A percentile compares a stretch with the other conserved stretches of the same genome.
These are phyloP conservation scores for Podilymbus podiceps DNA, from an alignment of 2,113 vertebrate species.

Conservation along the genomic window DNA sequence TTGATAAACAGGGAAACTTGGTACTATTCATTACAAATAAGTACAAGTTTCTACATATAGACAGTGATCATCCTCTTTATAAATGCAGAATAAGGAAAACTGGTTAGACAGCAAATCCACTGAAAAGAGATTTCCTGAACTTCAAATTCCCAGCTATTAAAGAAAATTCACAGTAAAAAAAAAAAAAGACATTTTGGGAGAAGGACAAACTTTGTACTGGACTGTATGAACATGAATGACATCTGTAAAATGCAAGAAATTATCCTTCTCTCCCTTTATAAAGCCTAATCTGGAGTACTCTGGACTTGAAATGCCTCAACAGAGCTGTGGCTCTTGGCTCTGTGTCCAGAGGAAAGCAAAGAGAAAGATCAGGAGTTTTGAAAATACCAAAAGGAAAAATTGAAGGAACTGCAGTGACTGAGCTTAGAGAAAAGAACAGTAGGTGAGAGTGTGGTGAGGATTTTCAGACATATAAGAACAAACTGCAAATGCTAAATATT, in stretches of 20 bases:
- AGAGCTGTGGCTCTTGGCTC: background rate
- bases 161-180: background rate
- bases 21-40: background rate
- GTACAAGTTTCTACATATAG: background rate
- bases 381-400: background rate
- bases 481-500: background rate
- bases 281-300: background rate
- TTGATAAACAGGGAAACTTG: background rate
- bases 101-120: background rate
- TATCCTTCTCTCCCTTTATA: background rate
- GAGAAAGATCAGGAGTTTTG: background rate
- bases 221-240: background rate
- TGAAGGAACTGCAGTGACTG: background rate
- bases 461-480: background rate
- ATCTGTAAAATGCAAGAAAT: background rate
- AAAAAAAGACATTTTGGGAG: background rate
- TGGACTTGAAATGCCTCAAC: background rate
- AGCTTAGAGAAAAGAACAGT: background rate
- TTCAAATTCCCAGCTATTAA: background rate
- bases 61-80: background rate
- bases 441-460: background rate
- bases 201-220: background rate
- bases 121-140: background rate
- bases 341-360: background rate
- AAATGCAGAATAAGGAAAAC: background rate